These are phyloP conservation scores for Trichonephila clavata DNA, from an alignment of 1,140 invertebrate genomes.

Conservation along the genomic window DNA sequence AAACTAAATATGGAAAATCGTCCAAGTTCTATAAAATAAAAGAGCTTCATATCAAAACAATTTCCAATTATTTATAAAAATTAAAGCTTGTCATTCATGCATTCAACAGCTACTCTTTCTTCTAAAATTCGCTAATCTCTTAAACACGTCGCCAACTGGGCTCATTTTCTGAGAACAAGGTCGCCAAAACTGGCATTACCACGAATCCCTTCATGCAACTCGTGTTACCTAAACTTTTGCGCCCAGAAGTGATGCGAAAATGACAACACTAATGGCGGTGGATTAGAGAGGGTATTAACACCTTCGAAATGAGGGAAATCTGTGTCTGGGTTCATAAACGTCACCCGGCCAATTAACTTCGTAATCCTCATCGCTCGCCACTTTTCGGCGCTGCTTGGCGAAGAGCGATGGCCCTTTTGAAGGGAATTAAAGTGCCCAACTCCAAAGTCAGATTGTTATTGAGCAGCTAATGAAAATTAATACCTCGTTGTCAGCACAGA, in stretches of 20 bases:
- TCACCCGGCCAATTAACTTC: conserved; percentile 67
- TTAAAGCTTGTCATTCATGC: no score
- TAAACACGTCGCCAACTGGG: neutral
- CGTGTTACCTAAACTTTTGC: conserved; percentile 33
- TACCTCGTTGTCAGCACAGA: neutral
- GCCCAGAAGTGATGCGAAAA: conserved; percentile 46
- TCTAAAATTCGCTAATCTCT: neutral
- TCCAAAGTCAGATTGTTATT: conserved; percentile 38
- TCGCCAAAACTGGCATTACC: neutral
- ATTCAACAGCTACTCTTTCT: no score
- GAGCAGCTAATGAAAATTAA: conserved; percentile 18
- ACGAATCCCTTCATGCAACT: neutral
- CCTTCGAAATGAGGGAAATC: conserved; percentile 45
- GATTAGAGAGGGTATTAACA: conserved; percentile 64
- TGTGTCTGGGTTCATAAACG: conserved; percentile 64
- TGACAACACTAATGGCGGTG: conserved; percentile 50
- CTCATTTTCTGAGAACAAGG: neutral
- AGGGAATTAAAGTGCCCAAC: conserved; percentile 26
- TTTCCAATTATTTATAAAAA: no score
- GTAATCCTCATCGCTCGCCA: conserved; percentile 53
- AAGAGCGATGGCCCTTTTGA: conserved; percentile 32
- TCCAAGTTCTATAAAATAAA: no score
- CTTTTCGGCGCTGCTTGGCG: neutral
- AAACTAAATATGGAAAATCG: no score
- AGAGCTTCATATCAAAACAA: no score